Percentiles rank a stretch among this genome's conserved stretches.
Conservation (phyloP, 2,797 vertebrate genomes). For the Onychomys leucogaster region DNA sequence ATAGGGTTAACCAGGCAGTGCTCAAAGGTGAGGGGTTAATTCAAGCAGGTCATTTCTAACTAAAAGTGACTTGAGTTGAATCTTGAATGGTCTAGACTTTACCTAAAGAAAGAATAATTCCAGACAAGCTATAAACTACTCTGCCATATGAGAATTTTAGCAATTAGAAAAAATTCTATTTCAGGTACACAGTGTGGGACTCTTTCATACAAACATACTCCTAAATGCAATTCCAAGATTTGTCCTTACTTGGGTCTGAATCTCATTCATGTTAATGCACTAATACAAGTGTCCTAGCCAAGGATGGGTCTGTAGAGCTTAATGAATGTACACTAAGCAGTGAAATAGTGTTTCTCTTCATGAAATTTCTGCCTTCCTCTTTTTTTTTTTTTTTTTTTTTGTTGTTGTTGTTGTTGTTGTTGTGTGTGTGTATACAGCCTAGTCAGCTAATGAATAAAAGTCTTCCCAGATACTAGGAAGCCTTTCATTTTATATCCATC, state of each 20-base stretch:
- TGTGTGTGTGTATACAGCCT: not conserved
- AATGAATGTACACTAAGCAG: not conserved
- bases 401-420: too few species aligned
- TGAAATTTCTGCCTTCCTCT: not conserved
- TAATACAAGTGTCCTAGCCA: not conserved
- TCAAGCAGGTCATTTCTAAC: not conserved
- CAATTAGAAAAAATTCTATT: not conserved
- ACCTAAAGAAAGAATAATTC: not conserved
- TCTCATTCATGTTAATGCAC: not conserved
- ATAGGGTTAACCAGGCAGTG: not conserved
- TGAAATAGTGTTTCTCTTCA: not conserved
- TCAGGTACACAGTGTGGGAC: not conserved
- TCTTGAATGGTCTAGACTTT: not conserved
- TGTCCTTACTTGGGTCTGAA: not conserved
- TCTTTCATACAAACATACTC: not conserved
- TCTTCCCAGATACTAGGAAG: not conserved
- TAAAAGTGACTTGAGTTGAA: not conserved
- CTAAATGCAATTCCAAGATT: not conserved
- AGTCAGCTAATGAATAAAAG: not conserved
- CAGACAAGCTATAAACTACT: not conserved
- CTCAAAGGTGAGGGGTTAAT: not conserved
- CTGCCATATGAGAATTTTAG: not conserved
- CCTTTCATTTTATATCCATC: not conserved
- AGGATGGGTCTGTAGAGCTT: not conserved
- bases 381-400: not conserved